A percentile compares a stretch with the other conserved stretches of the same genome.
phyloP scores from a whole-genome alignment of 1,140 invertebrate genomes.

The Drosophila ambigua region DNA sequence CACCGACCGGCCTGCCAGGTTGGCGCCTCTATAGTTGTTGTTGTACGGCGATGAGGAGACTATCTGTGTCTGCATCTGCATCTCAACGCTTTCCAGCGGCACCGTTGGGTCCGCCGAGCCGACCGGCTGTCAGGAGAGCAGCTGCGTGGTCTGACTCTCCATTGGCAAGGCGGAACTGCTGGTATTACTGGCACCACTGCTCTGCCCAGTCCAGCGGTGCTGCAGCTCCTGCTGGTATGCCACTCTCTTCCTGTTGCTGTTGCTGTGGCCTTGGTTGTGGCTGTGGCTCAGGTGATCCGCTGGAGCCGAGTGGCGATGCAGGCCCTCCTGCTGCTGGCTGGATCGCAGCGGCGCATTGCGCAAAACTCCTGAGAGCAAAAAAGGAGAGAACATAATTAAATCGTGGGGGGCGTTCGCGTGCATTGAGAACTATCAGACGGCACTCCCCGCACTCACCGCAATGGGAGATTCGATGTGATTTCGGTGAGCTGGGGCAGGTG shows the following conservation, averaged over 20 bases:
- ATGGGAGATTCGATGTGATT: slow-evolving; percentile 78
- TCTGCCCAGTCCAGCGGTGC: slow-evolving; percentile 51
- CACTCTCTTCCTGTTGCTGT: slow-evolving; percentile 15
- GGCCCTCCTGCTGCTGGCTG: slow-evolving; percentile 32
- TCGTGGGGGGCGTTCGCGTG: not conserved
- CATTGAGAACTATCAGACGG: too few species aligned
- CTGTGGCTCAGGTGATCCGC: slow-evolving; percentile 23
- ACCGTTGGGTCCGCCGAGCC: slow-evolving; percentile 9
- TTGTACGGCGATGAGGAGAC: slow-evolving; percentile 57
- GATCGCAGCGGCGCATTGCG: slow-evolving; percentile 46
- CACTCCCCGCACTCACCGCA: slow-evolving; percentile 59
- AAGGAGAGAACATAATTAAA: not conserved
- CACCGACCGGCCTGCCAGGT: slow-evolving; percentile 22
- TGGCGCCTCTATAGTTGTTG: slow-evolving; percentile 64
- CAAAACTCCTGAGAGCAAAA: slow-evolving; percentile 28
- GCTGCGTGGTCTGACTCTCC: slow-evolving; percentile 47
- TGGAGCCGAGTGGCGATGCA: slow-evolving; percentile 34
- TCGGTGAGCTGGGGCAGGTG: slow-evolving; percentile 79
- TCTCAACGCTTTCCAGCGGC: slow-evolving; percentile 43
- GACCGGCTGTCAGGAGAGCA: slow-evolving; percentile 61
- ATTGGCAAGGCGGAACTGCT: slow-evolving; percentile 13
- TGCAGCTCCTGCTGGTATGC: slow-evolving; percentile 68
- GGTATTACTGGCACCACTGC: slow-evolving; percentile 2
- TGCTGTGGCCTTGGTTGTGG: slow-evolving; percentile 8
- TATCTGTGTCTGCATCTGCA: slow-evolving; percentile 58